Evolutionary conservation across 2,113 vertebrate genomes (phyloP).

Genomic region (Aix galericulata): DNA sequence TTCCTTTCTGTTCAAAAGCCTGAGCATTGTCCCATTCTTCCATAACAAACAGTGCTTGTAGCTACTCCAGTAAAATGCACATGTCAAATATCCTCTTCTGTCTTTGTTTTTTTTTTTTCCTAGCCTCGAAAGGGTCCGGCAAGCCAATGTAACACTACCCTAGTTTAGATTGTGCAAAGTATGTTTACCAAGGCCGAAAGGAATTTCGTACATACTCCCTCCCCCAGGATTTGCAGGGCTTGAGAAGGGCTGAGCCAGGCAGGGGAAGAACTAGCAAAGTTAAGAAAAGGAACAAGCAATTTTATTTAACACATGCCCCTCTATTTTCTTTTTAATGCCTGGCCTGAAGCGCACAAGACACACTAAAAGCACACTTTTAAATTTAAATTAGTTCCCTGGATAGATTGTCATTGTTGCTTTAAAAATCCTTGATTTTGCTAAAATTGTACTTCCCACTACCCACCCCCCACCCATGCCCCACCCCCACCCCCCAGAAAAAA

Average conservation of each 20-base stretch:
- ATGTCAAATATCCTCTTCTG: background rate
- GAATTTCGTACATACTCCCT: constrained; percentile 46
- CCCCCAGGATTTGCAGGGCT: constrained; percentile 19
- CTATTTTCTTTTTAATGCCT: constrained; percentile 6
- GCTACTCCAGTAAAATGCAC: background rate
- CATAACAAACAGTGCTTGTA: background rate
- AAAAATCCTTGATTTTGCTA: background rate
- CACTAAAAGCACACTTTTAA: background rate
- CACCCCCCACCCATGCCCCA: too few relatives aligned
- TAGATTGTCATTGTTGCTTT: background rate
- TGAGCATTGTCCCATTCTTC: background rate
- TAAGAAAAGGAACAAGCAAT: background rate
- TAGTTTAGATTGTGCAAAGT: constrained; percentile 49
- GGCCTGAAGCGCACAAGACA: background rate
- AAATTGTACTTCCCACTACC: background rate
- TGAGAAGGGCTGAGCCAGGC: background rate
- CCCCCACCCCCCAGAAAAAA: too few relatives aligned
- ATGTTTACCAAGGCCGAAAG: constrained; percentile 68
- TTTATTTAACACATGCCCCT: background rate
- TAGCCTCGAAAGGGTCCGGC: background rate
- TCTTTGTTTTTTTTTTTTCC: background rate
- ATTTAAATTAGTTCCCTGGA: background rate
- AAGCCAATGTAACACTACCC: constrained; percentile 40
- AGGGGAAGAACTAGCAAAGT: background rate
- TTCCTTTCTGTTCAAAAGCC: background rate